A percentile compares a stretch with the other conserved stretches of the same genome.
Evolutionary conservation across 2,888 invertebrate species (phyloP).

Genomic region (Microctonus hyperodae): DNA sequence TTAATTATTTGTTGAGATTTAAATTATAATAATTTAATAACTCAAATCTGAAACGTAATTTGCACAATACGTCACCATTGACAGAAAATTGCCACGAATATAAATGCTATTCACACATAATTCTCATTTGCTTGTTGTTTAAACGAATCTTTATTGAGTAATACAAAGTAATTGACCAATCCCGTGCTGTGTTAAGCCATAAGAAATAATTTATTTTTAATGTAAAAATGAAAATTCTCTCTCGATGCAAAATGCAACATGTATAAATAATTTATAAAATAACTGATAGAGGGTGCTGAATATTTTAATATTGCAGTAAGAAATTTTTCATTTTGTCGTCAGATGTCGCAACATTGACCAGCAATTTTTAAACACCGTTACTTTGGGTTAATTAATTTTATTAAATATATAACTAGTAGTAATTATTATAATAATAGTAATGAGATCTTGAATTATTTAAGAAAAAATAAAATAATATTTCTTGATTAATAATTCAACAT

Average conservation of each 20-base stretch:
- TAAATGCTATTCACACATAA: conserved; percentile 4
- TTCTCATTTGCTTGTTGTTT: conserved; percentile 2
- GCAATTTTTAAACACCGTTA: neutral
- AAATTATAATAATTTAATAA: no score
- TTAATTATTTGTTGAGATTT: no score
- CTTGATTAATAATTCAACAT: no score
- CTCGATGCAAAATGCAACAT: no score
- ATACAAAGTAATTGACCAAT: neutral
- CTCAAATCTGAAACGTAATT: neutral
- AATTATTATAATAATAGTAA: no score
- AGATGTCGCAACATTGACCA: neutral
- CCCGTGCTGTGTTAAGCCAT: neutral
- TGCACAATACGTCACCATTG: neutral
- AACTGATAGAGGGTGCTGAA: neutral
- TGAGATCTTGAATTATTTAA: no score
- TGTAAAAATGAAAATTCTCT: no score
- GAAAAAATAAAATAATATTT: no score
- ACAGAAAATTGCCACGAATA: neutral
- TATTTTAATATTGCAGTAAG: neutral
- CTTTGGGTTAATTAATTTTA: no score
- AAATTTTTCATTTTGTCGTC: neutral
- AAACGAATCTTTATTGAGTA: neutral
- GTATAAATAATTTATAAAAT: neutral
- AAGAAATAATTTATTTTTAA: neutral
- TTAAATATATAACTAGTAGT: no score